Evolutionary conservation across 2,888 invertebrate genomes (phyloP).

Genomic region (Xanthorhoe spadicearia): DNA sequence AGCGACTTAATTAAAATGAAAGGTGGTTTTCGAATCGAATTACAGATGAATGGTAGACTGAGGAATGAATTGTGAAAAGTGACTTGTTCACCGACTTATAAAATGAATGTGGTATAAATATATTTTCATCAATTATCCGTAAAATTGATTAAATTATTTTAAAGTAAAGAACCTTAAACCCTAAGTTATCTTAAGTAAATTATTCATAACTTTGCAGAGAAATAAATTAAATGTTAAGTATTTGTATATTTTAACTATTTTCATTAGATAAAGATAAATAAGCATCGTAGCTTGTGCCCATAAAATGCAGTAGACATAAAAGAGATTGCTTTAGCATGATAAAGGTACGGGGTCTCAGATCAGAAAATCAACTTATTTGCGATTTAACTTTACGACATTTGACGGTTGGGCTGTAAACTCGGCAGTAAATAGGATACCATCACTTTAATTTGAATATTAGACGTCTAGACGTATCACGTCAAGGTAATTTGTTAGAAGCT

Average conservation of each 20-base stretch:
- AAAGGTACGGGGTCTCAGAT: constrained; percentile 2
- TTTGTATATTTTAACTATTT: too few species aligned
- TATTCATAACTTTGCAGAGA: too few species aligned
- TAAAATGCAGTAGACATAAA: constrained; percentile 13
- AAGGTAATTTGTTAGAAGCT: constrained; percentile 16
- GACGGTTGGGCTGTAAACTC: constrained; percentile 28
- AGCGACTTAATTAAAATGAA: constrained; percentile 30
- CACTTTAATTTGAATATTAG: constrained; percentile 27
- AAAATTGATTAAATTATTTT: too few species aligned
- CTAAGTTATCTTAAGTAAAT: too few species aligned
- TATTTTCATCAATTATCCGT: too few species aligned
- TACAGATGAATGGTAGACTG: constrained; percentile 18
- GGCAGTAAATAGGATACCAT: constrained; percentile 21
- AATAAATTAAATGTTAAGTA: too few species aligned
- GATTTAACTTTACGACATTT: constrained; percentile 28
- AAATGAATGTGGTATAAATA: too few species aligned
- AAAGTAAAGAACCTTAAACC: too few species aligned
- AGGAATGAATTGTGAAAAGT: constrained; percentile 16
- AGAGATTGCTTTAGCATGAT: constrained; percentile 17
- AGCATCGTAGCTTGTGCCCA: neutral
- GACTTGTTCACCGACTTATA: neutral
- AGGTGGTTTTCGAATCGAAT: constrained; percentile 29
- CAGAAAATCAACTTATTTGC: constrained; percentile 24
- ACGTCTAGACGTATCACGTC: constrained; percentile 33
- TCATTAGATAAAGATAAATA: too few species aligned